Percentiles rank a stretch among this genome's conserved stretches.
Evolutionary conservation across 2,888 invertebrate genomes (phyloP).

Genomic region (Cybosia mesomella): DNA sequence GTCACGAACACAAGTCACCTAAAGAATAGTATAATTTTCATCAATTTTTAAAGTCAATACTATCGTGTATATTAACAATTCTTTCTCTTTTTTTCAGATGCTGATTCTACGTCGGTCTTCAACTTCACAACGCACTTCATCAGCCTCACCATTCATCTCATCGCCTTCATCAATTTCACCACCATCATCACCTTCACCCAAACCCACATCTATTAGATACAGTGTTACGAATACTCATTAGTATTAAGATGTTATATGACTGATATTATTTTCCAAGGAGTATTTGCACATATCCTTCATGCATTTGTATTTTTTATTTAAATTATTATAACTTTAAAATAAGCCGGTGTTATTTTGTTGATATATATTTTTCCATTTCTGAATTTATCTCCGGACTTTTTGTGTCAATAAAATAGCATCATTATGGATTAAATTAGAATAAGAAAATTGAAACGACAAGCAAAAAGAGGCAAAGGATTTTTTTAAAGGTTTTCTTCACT

Average conservation of each 20-base stretch:
- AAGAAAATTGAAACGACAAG: constrained; percentile 77
- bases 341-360: constrained; percentile 55
- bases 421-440: constrained; percentile 49
- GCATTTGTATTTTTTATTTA: constrained; percentile 78
- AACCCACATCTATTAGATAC: constrained; percentile 42
- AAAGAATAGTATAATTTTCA: not conserved
- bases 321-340: constrained; percentile 65
- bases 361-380: constrained; percentile 35
- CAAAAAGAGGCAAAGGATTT: constrained; percentile 81
- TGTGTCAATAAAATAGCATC: constrained; percentile 60
- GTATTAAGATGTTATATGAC: constrained; percentile 71
- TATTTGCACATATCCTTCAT: constrained; percentile 73
- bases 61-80: not conserved
- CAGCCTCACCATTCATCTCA: constrained; percentile 24
- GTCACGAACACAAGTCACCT: not conserved
- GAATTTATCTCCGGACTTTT: constrained; percentile 33
- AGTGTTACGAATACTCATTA: constrained; percentile 78
- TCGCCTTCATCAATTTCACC: constrained; percentile 28
- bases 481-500: constrained; percentile 80
- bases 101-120: constrained; percentile 55
- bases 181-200: constrained; percentile 36
- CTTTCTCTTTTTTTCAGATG: constrained; percentile 72
- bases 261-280: constrained; percentile 69
- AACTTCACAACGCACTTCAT: constrained; percentile 58
- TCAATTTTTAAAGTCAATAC: not conserved